A percentile compares a stretch with the other conserved stretches of the same genome.
phyloP scores from a whole-genome alignment of 2,888 invertebrate genomes.

The Erebia epiphron region DNA sequence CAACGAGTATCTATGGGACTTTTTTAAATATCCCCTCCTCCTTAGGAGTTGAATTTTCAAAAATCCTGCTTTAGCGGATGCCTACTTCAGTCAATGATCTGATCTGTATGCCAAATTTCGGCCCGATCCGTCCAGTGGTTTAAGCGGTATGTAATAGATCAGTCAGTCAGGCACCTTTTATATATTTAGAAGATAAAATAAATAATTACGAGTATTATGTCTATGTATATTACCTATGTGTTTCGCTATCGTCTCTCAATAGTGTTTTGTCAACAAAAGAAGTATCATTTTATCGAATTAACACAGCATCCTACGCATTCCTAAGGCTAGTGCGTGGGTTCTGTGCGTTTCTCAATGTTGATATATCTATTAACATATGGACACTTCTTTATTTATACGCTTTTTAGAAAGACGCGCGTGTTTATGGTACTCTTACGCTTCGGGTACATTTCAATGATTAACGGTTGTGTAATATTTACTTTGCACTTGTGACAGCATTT shows the following conservation, averaged over 20 bases:
- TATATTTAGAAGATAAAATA: too few relatives aligned
- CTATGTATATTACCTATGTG: neutral
- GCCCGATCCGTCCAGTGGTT: too few relatives aligned
- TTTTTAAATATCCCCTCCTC: too few relatives aligned
- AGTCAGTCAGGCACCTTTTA: too few relatives aligned
- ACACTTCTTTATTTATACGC: conserved; percentile 29
- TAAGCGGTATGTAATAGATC: too few relatives aligned
- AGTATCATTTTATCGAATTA: conserved; percentile 36
- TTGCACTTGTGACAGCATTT: neutral
- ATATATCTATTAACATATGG: conserved; percentile 29
- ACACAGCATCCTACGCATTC: conserved; percentile 32
- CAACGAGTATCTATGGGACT: too few relatives aligned
- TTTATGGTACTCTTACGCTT: conserved; percentile 8
- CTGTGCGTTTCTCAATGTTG: conserved; percentile 20
- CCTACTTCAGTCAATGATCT: too few relatives aligned
- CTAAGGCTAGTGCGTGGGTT: conserved; percentile 27
- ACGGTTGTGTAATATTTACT: conserved; percentile 10
- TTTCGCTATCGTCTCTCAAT: conserved; percentile 8
- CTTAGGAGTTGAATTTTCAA: too few relatives aligned
- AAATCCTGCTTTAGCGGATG: too few relatives aligned
- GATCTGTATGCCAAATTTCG: too few relatives aligned
- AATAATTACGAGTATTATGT: too few relatives aligned
- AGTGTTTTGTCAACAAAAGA: conserved; percentile 24
- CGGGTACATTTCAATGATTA: neutral
- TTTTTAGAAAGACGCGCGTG: conserved; percentile 27